phyloP scores from a whole-genome alignment of 2,888 invertebrate genomes.

The Drosophila tripunctata region DNA sequence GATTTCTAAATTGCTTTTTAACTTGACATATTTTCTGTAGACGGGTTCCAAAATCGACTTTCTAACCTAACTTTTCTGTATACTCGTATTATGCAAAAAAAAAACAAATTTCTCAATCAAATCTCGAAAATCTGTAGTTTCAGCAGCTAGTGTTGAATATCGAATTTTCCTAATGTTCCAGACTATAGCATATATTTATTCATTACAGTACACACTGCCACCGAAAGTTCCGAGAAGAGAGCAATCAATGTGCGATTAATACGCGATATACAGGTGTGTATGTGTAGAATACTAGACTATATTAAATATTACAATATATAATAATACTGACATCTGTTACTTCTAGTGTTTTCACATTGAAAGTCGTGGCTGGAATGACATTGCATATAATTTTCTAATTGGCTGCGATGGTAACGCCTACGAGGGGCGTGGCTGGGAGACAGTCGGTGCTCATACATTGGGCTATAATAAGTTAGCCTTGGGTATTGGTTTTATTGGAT shows the following conservation, averaged over 20 bases:
- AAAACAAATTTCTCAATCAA: no score
- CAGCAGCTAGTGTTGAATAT: no score
- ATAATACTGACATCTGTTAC: neutral
- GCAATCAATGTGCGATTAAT: conserved; percentile 84
- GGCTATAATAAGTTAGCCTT: conserved; percentile 85
- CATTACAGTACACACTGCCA: conserved; percentile 84
- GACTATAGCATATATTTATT: no score
- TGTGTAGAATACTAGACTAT: no score
- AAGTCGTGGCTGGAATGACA: conserved; percentile 85
- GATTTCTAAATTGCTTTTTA: no score
- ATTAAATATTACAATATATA: neutral
- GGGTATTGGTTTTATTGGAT: conserved; percentile 86
- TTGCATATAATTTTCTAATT: conserved; percentile 86
- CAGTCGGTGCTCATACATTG: conserved; percentile 85
- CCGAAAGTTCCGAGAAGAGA: conserved; percentile 84
- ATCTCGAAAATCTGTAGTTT: no score
- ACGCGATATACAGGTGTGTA: conserved; percentile 84
- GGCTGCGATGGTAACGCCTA: conserved; percentile 86
- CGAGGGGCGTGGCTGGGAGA: conserved; percentile 86
- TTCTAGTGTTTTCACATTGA: conserved; percentile 85
- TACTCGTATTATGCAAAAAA: no score
- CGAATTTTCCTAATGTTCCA: no score
- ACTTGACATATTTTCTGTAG: no score
- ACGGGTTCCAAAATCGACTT: no score
- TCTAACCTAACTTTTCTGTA: no score